Evolutionary conservation across 2,888 invertebrate species (phyloP), one percentile per base, ranked within the genome.

Genomic region (Itoplectis maculator): DNA sequence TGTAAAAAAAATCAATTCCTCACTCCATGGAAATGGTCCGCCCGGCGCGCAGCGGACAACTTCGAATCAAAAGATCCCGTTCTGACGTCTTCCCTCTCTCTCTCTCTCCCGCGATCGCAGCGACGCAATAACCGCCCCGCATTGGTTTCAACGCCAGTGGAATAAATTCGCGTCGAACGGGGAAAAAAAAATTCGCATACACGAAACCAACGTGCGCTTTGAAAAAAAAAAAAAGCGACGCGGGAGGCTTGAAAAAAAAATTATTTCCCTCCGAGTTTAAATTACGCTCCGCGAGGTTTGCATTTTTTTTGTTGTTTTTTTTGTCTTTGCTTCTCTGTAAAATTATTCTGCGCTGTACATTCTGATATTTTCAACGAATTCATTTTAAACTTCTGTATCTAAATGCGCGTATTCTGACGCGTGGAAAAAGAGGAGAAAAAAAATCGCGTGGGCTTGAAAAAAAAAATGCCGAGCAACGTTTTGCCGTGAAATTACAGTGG

Each of bases 1-100:
- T 70, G 35, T 54, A 42, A 40, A 49, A 54, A 65, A 72, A 51
- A 79, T 72, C n/a, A 59, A 45, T 81, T 66, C 66, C 75, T 51
- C 65, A 56, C 4, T 61, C 51, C 47, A 23, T 51, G 66, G 51
- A 78, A 74, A 74, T 69, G n/a, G n/a, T n/a, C n/a, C n/a, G n/a
- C n/a, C n/a, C 13, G 61, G 35, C 18, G 40, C 35, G 11, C 15
- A 45, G 45, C 45, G 7, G 73, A 70, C 40, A 49, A 65, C 49
- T 75, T 68, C 13, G 59, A 77, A 61, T 76, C 23, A 29, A 72
- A 81, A 68, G 72, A 51, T 70, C 70, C 15, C 45, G 35, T 42
- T 59, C 35, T 47, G 56, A 63, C 20, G 56, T 18, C n/a, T n/a
- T n/a, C n/a, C n/a, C n/a, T n/a, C n/a, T n/a, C n/a, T n/a, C n/a